Evolutionary conservation across 1,140 invertebrate genomes (phyloP), one percentile per base, ranked within the genome.

Genomic region (Drosophila paulistorum): DNA sequence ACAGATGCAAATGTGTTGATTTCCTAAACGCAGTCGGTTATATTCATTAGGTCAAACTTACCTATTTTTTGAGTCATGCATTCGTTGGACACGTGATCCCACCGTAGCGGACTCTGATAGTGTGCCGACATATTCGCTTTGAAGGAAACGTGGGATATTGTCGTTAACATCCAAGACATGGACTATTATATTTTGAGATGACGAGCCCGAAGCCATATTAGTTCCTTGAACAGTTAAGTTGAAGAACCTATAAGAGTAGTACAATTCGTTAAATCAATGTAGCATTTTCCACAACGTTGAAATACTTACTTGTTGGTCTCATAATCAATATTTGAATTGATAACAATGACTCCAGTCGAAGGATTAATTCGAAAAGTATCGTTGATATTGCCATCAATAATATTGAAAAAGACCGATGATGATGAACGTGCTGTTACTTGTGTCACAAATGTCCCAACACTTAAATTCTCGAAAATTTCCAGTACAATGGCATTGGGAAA

Each of bases 381-480:
- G 62, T 95, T 95, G 3, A 92, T 90, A 87, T 98, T 97, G 1
- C 97, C 97, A 54, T 93, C 93, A n/a, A 95, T 93, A 42, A 98
- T 96, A 92, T 96, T 95, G 93, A 96, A 99, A 77, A 96, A 94
- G 17, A 97, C 92, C 0, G 96, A 96, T 0, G 96, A 97, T 1
- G 95, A 95, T 70, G 96, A 96, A 48, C 95, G 93, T 0, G 96
- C 97, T 85, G 96, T 95, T 6, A 98, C 92, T 79, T 96, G 94
- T 33, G 95, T 95, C 7, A 98, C 95, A 91, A 95, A 95, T 9
- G 95, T 95, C 5, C 97, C 97, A 10, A 95, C 91, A 7, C 95
- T 94, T 76, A 95, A 94, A 91, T 98, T 97, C 93, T 99, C 98
- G 73, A 94, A 95, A 9, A 99, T 95, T 92, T 98, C 97, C 0